Percentiles rank a stretch among this genome's conserved stretches.
Conservation (phyloP, 2,888 invertebrate genomes). For the Drosophila engyochracea region DNA sequence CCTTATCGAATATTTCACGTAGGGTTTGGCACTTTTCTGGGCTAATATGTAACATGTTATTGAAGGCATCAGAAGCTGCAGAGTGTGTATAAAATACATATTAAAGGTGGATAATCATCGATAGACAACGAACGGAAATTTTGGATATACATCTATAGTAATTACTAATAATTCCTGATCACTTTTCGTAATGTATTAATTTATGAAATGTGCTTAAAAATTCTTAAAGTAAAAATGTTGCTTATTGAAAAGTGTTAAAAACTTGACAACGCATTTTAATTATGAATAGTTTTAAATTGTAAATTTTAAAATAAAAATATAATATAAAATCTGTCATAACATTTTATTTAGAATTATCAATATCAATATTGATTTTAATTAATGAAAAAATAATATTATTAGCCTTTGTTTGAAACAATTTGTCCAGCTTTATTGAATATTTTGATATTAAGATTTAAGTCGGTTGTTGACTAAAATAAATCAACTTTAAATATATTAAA, state of each 20-base stretch:
- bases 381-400: too few relatives aligned
- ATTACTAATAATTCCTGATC: background rate
- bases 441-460: too few relatives aligned
- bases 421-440: background rate
- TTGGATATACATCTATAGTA: background rate
- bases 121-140: background rate
- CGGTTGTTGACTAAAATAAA: too few relatives aligned
- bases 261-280: background rate
- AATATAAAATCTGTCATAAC: too few relatives aligned
- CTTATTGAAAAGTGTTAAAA: background rate
- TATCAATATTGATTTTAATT: too few relatives aligned
- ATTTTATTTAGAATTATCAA: too few relatives aligned
- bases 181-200: too few relatives aligned
- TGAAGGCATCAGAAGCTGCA: background rate
- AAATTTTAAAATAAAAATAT: too few relatives aligned
- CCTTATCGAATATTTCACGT: background rate
- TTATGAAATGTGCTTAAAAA: too few relatives aligned
- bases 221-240: too few relatives aligned
- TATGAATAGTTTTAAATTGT: background rate
- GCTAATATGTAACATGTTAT: background rate
- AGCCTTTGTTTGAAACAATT: background rate
- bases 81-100: background rate
- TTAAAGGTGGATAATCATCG: background rate
- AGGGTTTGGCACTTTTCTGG: background rate
- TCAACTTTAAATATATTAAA: too few relatives aligned